Percentiles rank a stretch among this genome's conserved stretches.
phyloP scores from a whole-genome alignment of 2,797 vertebrate genomes.

The Pseudochirops corinnae region DNA sequence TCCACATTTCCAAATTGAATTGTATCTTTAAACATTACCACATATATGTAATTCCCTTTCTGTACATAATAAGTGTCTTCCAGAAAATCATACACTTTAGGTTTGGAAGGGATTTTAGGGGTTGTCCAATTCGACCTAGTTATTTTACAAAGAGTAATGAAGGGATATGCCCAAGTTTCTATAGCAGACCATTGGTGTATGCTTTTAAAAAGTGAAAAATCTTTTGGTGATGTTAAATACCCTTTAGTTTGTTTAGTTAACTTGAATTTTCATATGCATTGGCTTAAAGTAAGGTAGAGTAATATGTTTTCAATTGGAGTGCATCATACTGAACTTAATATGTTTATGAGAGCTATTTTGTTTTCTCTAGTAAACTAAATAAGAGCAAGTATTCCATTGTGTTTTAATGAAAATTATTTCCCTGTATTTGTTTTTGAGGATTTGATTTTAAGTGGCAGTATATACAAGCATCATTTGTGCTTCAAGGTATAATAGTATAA shows the following conservation, averaged over 20 bases:
- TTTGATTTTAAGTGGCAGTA: conserved; percentile 91
- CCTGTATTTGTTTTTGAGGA: conserved; percentile 90
- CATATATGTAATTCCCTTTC: not conserved
- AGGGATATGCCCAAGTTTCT: not conserved
- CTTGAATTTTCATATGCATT: not conserved
- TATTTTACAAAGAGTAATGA: not conserved
- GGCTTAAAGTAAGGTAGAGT: not conserved
- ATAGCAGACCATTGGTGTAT: not conserved
- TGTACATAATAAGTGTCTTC: not conserved
- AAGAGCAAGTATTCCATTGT: not conserved
- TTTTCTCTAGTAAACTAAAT: conserved; percentile 60
- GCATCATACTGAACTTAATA: not conserved
- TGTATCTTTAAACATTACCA: not conserved
- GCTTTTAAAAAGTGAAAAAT: not conserved
- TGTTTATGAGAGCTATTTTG: conserved; percentile 39
- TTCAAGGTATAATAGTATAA: conserved; percentile 89
- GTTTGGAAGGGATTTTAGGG: not conserved
- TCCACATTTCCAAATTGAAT: not conserved
- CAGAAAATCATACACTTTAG: not conserved
- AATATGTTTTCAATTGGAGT: not conserved
- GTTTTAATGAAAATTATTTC: conserved; percentile 70
- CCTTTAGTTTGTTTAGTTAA: not conserved
- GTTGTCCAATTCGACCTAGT: not conserved
- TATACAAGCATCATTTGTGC: conserved; percentile 90
- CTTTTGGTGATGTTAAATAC: not conserved